Conservation (phyloP, 2,113 vertebrate genomes). For the Atrichornis clamosus region DNA sequence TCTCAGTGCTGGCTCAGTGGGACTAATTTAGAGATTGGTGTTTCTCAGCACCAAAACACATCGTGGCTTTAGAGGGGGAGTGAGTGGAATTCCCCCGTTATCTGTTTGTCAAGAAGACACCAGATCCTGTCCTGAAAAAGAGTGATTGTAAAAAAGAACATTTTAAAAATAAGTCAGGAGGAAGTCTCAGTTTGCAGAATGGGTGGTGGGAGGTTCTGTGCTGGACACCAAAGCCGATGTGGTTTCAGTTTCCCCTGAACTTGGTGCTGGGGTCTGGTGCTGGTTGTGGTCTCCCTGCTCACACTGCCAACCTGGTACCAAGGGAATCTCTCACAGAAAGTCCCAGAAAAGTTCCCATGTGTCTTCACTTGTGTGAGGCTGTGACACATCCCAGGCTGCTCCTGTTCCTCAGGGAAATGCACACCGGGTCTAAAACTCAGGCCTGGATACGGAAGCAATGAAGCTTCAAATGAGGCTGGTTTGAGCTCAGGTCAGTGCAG, state of each 20-base stretch:
- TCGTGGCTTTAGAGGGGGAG: neutral
- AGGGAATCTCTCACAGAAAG: neutral
- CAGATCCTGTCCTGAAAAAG: neutral
- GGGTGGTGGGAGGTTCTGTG: neutral
- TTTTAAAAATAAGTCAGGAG: neutral
- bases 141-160: neutral
- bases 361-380: neutral
- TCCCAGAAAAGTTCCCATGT: no score
- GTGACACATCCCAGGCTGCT: neutral
- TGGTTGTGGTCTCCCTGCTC: neutral
- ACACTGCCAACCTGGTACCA: accelerated
- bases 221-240: neutral
- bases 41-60: neutral
- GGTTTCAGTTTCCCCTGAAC: neutral
- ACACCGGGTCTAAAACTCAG: neutral
- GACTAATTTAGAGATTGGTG: neutral
- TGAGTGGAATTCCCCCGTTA: neutral
- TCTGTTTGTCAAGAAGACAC: neutral
- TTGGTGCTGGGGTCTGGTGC: neutral
- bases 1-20: neutral
- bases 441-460: neutral
- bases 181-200: conserved; percentile 9
- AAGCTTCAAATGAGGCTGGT: neutral
- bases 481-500: neutral
- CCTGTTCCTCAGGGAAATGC: neutral